Conservation (phyloP, 2,797 vertebrate genomes). For the Pelochelys cantorii region DNA sequence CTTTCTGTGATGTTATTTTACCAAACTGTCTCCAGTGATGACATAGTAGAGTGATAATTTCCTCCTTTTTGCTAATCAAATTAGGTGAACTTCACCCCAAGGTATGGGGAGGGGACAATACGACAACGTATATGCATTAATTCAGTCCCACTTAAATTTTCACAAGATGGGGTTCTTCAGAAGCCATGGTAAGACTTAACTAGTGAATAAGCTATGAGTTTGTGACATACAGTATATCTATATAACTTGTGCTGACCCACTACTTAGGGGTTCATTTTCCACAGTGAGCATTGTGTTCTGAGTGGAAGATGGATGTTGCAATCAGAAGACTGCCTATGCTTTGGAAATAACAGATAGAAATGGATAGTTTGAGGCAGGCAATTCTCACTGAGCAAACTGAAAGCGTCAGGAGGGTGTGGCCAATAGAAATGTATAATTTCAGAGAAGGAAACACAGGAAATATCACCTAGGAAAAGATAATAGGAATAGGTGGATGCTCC, state of each 20-base stretch:
- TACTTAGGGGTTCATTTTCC: not conserved
- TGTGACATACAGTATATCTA: not conserved
- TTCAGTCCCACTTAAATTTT: not conserved
- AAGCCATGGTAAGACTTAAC: not conserved
- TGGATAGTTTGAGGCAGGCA: not conserved
- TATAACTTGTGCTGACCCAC: not conserved
- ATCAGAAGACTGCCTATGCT: not conserved
- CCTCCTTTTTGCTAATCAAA: not conserved
- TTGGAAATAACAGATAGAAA: not conserved
- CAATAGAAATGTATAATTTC: not conserved
- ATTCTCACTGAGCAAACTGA: not conserved
- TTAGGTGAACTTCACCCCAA: not conserved
- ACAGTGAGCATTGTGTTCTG: not conserved
- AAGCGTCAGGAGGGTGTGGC: not conserved
- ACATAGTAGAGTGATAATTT: not conserved
- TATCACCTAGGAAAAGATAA: not conserved
- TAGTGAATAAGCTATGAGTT: not conserved
- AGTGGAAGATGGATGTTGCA: not conserved
- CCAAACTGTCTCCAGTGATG: not conserved
- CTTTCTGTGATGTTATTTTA: not conserved
- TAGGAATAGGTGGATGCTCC: not conserved
- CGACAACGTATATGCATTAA: not conserved
- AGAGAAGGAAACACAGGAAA: not conserved
- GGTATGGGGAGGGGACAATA: too few relatives aligned
- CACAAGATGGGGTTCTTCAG: not conserved